These are phyloP conservation scores for Xanthostigma xanthostigma DNA, from an alignment of 2,888 invertebrate species.

Conservation along the genomic window DNA sequence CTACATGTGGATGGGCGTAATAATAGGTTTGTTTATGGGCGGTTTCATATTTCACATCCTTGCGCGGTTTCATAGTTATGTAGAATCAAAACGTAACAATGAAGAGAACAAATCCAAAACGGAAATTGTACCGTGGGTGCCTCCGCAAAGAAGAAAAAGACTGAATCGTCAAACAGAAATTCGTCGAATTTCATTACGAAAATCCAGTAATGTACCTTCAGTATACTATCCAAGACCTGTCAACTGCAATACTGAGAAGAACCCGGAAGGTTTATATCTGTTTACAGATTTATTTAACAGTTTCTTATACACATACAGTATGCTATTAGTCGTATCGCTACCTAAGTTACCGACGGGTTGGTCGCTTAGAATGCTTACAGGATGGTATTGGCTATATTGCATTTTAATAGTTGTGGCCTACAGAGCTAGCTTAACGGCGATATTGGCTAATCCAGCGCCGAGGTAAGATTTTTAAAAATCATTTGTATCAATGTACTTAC, in stretches of 20 bases:
- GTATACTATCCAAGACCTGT: conserved; percentile 2
- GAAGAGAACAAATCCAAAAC: conserved; percentile 5
- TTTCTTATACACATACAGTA: conserved; percentile 64
- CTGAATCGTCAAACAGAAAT: neutral
- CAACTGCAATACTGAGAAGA: conserved; percentile 15
- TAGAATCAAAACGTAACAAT: conserved; percentile 19
- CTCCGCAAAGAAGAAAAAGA: no score
- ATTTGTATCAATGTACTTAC: no score
- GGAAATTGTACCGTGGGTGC: neutral
- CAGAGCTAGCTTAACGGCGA: conserved; percentile 72
- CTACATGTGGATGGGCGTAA: conserved; percentile 59
- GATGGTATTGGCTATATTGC: conserved; percentile 80
- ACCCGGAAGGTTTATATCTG: conserved; percentile 41
- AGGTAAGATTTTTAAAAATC: conserved; percentile 28
- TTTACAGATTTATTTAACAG: conserved; percentile 61
- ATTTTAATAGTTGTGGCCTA: conserved; percentile 66
- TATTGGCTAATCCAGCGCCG: conserved; percentile 61
- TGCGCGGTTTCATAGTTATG: conserved; percentile 39
- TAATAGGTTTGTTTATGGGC: conserved; percentile 48
- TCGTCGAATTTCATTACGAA: neutral
- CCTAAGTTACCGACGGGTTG: conserved; percentile 64
- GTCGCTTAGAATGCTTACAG: conserved; percentile 66
- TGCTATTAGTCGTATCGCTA: conserved; percentile 63
- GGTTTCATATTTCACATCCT: conserved; percentile 49
- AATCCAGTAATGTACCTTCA: neutral